These are phyloP conservation scores for Alaudala cheleensis DNA, from an alignment of 2,113 vertebrate species.

Conservation along the genomic window DNA sequence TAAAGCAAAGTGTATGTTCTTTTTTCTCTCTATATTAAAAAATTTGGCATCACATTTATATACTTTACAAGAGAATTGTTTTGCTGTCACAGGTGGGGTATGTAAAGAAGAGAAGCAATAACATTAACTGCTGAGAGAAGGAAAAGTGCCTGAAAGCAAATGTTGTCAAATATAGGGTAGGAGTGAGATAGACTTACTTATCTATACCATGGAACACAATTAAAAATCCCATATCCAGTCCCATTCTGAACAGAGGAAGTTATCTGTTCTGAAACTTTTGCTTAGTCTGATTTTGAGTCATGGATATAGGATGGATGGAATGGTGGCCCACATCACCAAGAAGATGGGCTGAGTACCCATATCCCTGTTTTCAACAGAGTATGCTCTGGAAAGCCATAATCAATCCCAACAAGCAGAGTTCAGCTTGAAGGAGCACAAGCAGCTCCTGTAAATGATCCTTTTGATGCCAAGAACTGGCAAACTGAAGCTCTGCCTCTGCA, in stretches of 20 bases:
- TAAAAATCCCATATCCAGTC: background rate
- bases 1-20: background rate
- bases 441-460: background rate
- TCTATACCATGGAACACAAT: background rate
- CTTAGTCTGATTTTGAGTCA: background rate
- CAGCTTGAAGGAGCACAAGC: background rate
- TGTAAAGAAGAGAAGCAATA: background rate
- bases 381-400: background rate
- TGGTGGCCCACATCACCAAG: background rate
- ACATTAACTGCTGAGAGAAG: background rate
- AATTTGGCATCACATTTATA: background rate
- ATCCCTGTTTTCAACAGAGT: background rate
- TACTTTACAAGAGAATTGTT: background rate
- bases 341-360: background rate
- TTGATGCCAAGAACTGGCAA: background rate
- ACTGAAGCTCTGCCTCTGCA: background rate
- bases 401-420: background rate
- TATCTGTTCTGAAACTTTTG: background rate
- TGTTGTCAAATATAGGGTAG: background rate
- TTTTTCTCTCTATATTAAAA: background rate
- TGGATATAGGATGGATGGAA: background rate
- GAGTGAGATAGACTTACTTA: background rate
- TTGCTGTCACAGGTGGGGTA: background rate
- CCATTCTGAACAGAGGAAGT: background rate
- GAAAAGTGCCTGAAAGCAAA: background rate